A percentile compares a stretch with the other conserved stretches of the same genome.
Conservation (phyloP, 2,113 vertebrate genomes). For the Megalops atlanticus region DNA sequence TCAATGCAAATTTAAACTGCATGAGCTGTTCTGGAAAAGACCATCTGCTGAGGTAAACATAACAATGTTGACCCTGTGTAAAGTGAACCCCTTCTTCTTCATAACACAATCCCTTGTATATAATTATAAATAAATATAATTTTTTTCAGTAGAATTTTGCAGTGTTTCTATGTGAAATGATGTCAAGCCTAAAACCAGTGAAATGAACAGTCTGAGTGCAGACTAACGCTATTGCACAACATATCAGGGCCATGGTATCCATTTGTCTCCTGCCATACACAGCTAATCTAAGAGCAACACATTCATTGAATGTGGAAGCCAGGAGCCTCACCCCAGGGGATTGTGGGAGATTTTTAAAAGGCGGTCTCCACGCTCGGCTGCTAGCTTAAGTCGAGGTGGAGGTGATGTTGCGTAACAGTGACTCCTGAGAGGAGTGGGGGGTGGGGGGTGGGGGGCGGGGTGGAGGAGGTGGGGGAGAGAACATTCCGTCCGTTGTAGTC, state of each 20-base stretch:
- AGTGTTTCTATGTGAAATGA: background rate
- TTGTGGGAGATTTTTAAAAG: background rate
- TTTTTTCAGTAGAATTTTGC: no score
- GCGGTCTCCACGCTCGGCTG: background rate
- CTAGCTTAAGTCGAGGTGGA: background rate
- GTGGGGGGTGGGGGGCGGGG: slow-evolving; percentile 37
- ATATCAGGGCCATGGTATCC: background rate
- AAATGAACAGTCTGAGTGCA: background rate
- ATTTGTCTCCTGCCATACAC: background rate
- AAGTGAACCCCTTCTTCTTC: no score
- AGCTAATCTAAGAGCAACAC: background rate
- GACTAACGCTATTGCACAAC: background rate
- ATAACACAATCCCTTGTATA: no score
- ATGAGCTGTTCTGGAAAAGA: no score
- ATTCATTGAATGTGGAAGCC: background rate
- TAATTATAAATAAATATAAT: no score
- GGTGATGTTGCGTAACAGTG: background rate
- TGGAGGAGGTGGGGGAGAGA: background rate
- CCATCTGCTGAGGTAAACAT: no score
- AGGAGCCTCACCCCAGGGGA: background rate
- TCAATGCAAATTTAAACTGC: no score
- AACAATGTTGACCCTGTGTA: no score
- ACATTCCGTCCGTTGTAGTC: background rate
- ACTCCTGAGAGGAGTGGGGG: background rate
- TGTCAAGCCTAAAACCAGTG: background rate